These are phyloP conservation scores for Drosophila nasuta DNA, from an alignment of 1,140 invertebrate genomes.

Conservation along the genomic window DNA sequence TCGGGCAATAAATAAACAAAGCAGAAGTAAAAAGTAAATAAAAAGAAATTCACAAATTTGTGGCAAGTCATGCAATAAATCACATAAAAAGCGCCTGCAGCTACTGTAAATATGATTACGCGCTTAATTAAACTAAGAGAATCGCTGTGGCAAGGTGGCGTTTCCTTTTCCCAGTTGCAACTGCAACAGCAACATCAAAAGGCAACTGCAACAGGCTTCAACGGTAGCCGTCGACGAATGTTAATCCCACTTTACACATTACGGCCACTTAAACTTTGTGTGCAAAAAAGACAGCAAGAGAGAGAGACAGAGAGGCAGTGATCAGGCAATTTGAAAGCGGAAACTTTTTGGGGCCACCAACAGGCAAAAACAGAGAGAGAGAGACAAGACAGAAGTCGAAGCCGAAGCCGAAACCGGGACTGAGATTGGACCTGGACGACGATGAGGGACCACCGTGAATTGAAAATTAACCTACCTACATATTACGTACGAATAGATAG, in stretches of 20 bases:
- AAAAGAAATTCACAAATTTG: slow-evolving; percentile 17
- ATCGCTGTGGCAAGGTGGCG: neutral
- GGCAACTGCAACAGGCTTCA: slow-evolving; percentile 5
- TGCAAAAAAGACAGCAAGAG: neutral
- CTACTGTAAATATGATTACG: slow-evolving; percentile 69
- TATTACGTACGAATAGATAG: slow-evolving; percentile 65
- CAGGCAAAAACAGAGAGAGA: slow-evolving; percentile 19
- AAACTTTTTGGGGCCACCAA: slow-evolving; percentile 43
- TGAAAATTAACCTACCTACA: slow-evolving; percentile 75
- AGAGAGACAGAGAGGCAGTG: neutral
- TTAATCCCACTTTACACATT: slow-evolving; percentile 63
- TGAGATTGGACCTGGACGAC: slow-evolving; percentile 11
- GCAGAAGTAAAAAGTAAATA: slow-evolving; percentile 16
- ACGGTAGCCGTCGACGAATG: slow-evolving; percentile 49
- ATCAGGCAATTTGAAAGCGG: slow-evolving; percentile 46
- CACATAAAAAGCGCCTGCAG: slow-evolving; percentile 25
- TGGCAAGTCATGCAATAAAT: slow-evolving; percentile 53
- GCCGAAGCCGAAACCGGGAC: neutral
- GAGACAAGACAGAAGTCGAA: neutral
- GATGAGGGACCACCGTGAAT: slow-evolving; percentile 65
- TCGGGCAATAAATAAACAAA: slow-evolving; percentile 13
- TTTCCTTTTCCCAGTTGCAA: slow-evolving; percentile 2
- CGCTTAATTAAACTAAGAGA: slow-evolving; percentile 63
- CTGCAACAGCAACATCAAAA: neutral
- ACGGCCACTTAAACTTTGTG: slow-evolving; percentile 49